Percentiles rank a stretch among this genome's conserved stretches.
Conservation (phyloP, 2,113 vertebrate genomes). For the Peromyscus leucopus region DNA sequence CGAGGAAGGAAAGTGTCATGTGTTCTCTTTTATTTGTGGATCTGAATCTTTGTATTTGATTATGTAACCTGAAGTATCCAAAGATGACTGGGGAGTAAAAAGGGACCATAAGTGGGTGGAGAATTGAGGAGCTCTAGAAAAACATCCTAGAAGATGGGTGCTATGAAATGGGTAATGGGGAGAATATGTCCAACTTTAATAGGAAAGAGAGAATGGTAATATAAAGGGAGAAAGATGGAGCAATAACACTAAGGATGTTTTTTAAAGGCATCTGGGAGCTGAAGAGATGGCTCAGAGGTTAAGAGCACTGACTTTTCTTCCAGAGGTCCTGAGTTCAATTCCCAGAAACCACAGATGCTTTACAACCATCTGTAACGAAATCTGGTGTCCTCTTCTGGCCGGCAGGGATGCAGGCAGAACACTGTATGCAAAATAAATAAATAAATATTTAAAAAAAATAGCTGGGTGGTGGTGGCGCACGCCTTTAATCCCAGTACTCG, state of each 20-base stretch:
- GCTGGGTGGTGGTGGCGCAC: too few species aligned
- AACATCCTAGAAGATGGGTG: neutral
- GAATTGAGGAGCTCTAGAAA: neutral
- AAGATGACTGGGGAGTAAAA: neutral
- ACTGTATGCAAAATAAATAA: too few species aligned
- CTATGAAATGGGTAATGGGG: too few species aligned
- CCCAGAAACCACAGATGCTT: too few species aligned
- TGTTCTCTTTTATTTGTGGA: neutral
- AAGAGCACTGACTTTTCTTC: too few species aligned
- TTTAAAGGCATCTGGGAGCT: neutral
- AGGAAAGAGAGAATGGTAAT: neutral
- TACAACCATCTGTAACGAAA: too few species aligned
- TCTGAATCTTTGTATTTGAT: neutral
- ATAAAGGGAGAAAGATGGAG: neutral
- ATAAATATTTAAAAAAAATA: too few species aligned
- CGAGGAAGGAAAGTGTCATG: neutral
- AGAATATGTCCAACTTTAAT: neutral
- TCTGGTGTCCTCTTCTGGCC: too few species aligned
- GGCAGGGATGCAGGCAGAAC: too few species aligned
- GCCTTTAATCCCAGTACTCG: too few species aligned
- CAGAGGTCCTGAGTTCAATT: too few species aligned
- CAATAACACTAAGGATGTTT: neutral
- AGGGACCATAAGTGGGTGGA: fast-evolving
- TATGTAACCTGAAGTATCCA: neutral
- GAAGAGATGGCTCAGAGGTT: too few species aligned